Base-by-base conservation (phyloP, 2,888 invertebrate genomes). In the Hydraecia micacea region DNA sequence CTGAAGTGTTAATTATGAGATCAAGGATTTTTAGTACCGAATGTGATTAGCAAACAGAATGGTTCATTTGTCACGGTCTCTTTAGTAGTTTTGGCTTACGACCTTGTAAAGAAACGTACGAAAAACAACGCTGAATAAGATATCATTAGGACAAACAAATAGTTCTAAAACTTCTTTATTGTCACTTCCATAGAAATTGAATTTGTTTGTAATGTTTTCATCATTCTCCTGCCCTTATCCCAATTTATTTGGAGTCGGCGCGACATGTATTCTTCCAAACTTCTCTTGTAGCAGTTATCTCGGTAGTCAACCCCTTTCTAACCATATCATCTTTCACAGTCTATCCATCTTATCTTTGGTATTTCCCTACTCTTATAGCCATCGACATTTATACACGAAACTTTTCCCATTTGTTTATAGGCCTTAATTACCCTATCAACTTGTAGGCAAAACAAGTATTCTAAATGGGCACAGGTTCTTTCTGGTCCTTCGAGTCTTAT, bases 31-130 rank as follows among this genome's bases (percentile, higher is more conserved):
- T n/a, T 28, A 21, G 18, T 39, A 58, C 7, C 6, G 28, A 60
- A 70, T 79, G 49, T 66, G n/a, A 71, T 77, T 81, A 77, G 21
- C 36, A 13, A 42, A 52, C 15, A 21, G 60, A 67, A 11, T 46
- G 42, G 32, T 39, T 46, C 0, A 9, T 49, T 70, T 36, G 70
- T 60, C n/a, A 66, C 39, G 36, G 68, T 52, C 2, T 42, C 58
- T 65, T 42, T n/a, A 25, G 36, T 67, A 8, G 28, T 11, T 36
- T 15, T 60, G 1, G 13, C 11, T 66, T 0, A 62, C 39, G 6
- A 2, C 60, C 52, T 82, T 46, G 69, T 32, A 52, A 39, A 60
- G 15, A 55, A 69, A 36, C 55, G 4, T 8, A 36, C 3, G n/a
- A 60, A 80, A 81, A 66, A 58, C 46, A 25, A 58, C 5, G 21